A percentile compares a stretch with the other conserved stretches of the same genome.
Conservation (phyloP, 2,113 vertebrate species). For the Butorides virescens region DNA sequence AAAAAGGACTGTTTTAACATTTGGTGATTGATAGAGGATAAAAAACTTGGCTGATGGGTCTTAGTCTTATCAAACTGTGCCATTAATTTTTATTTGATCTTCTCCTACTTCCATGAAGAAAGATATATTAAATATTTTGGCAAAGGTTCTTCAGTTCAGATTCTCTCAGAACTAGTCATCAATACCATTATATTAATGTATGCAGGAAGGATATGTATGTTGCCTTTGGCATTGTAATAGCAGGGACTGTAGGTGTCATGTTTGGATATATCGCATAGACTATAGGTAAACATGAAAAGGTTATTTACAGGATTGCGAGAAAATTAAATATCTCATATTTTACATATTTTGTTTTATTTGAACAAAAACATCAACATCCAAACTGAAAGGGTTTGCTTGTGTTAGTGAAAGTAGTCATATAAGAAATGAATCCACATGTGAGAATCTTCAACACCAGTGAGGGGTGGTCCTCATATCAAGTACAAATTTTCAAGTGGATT, state of each 20-base stretch:
- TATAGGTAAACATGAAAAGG: not conserved
- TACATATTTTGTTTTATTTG: not conserved
- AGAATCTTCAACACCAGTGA: not conserved
- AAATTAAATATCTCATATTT: not conserved
- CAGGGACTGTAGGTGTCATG: not conserved
- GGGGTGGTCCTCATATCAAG: not conserved
- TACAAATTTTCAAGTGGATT: not conserved
- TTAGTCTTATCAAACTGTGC: not conserved
- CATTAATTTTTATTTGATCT: not conserved
- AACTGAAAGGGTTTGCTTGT: not conserved
- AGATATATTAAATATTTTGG: not conserved
- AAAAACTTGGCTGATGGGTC: not conserved
- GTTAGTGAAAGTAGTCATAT: not conserved
- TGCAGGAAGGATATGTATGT: not conserved
- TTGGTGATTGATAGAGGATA: not conserved
- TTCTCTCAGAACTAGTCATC: not conserved
- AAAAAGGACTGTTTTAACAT: not conserved
- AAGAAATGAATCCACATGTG: not conserved
- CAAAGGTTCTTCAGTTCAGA: not conserved
- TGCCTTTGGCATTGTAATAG: not conserved
- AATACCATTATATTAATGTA: not conserved
- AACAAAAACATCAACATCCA: not conserved
- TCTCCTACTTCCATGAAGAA: not conserved
- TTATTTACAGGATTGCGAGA: not conserved
- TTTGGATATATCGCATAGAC: not conserved